Evolutionary conservation across 1,140 invertebrate species (phyloP), one percentile per base, ranked within the genome.

Genomic region (Orchestia grillus): DNA sequence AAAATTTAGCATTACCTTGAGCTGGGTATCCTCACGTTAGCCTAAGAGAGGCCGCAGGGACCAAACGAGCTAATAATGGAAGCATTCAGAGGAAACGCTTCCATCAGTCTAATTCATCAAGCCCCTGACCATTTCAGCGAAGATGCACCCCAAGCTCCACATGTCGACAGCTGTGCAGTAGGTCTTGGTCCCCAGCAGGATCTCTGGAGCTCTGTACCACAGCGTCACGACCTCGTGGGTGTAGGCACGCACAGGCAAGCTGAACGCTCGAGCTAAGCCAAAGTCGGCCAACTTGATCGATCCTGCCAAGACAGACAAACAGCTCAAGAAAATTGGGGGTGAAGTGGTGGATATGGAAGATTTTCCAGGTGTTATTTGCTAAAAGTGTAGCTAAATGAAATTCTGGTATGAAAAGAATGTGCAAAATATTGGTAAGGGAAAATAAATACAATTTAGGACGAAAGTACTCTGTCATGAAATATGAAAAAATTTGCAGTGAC

Each of bases 151-250:
- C 62, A 99, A 97, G 97, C 99, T 99, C 99, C 99, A 99, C 16
- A 99, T 98, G 97, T 99, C 99, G 23, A 99, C 98, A 28, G 99
- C 98, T 16, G 98, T 98, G 16, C 98, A 98, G 97, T 99, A 99
- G 97, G 98, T 98, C 97, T 99, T 99, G 44, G 98, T 98, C 42
- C 99, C 99, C 15, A 99, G 97, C 91, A 99, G 97, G 97, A 99
- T 98, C 98, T 99, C 99, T 4, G 99, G 99, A 11, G 99, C 98
- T 97, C 99, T 98, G 97, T 99, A 99, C 99, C 99, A 99, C 91
- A 99, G 98, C 15, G 99, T 99, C 0, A 99, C 98, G 19, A 99
- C 99, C 98, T 99, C 99, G 97, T 99, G 99, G 0, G 99, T 99
- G 97, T 99, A 99, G 4, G 98, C 98, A 91, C 98, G 98, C 96